Conservation (phyloP, 2,888 invertebrate genomes). For the Phyto melanocephala region DNA sequence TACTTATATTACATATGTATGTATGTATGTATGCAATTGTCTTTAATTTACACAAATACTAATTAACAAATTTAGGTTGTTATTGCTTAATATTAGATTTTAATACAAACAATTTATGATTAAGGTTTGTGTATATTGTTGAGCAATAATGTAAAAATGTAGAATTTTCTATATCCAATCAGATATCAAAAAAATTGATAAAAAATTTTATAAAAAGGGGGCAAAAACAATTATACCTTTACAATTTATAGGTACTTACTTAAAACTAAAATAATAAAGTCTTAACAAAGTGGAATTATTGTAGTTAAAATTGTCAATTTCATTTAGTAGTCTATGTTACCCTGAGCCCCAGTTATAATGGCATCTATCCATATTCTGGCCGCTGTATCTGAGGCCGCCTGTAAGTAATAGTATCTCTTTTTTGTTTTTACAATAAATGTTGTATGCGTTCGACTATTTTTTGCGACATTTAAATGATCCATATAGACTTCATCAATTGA, state of each 20-base stretch:
- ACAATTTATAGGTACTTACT: conserved; percentile 22
- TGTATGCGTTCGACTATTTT: conserved; percentile 90
- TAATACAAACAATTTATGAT: too few species aligned
- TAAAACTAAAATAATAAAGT: neutral
- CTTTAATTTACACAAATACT: neutral
- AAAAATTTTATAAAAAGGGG: neutral
- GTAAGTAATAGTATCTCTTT: conserved; percentile 89
- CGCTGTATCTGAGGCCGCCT: conserved; percentile 93
- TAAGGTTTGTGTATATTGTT: neutral
- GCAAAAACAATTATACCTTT: conserved; percentile 25
- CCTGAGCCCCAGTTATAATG: conserved; percentile 72
- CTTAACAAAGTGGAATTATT: conserved; percentile 28
- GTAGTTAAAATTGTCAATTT: neutral
- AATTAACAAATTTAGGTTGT: neutral
- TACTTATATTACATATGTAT: too few species aligned
- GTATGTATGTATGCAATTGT: neutral
- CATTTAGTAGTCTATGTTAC: conserved; percentile 60
- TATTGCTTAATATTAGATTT: too few species aligned
- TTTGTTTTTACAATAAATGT: conserved; percentile 95
- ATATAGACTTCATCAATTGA: conserved; percentile 86
- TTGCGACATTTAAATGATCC: conserved; percentile 92
- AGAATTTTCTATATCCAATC: neutral
- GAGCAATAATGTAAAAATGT: neutral
- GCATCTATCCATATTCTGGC: conserved; percentile 95
- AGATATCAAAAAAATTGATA: neutral